These are phyloP conservation scores for Poecilia latipinna DNA, from an alignment of 2,113 vertebrate genomes.

Conservation along the genomic window DNA sequence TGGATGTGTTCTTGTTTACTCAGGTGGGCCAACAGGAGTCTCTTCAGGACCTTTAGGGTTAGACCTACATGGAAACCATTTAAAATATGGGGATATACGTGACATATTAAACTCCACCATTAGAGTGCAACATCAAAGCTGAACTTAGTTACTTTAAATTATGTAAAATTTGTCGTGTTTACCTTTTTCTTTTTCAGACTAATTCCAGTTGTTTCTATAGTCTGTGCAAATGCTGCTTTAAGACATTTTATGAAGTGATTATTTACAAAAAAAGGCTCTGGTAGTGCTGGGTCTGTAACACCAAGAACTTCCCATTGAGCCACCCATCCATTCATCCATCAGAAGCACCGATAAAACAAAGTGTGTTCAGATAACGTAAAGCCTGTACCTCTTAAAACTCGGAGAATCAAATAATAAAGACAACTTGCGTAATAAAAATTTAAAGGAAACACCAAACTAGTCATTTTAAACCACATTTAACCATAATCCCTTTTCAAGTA, in stretches of 20 bases:
- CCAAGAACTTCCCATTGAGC: neutral
- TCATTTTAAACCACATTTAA: neutral
- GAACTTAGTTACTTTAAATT: neutral
- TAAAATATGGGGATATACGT: too few species aligned
- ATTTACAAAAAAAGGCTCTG: neutral
- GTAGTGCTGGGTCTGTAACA: neutral
- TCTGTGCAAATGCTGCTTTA: neutral
- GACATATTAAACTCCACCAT: too few species aligned
- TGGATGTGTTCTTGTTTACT: too few species aligned
- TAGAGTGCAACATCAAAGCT: neutral
- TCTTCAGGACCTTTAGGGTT: too few species aligned
- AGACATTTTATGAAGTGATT: neutral
- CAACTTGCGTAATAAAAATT: neutral
- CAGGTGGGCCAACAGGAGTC: too few species aligned
- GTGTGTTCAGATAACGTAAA: neutral
- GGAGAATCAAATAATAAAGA: too few species aligned
- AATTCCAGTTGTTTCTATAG: neutral
- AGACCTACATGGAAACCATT: too few species aligned
- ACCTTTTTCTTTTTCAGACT: neutral
- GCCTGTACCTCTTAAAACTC: too few species aligned
- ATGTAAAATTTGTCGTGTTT: neutral
- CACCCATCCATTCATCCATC: neutral
- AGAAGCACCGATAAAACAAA: neutral
- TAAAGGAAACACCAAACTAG: neutral
- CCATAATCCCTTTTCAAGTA: slow-evolving; percentile 10